Evolutionary conservation across 2,113 vertebrate genomes (phyloP).

Genomic region (Clarias macrocephalus): DNA sequence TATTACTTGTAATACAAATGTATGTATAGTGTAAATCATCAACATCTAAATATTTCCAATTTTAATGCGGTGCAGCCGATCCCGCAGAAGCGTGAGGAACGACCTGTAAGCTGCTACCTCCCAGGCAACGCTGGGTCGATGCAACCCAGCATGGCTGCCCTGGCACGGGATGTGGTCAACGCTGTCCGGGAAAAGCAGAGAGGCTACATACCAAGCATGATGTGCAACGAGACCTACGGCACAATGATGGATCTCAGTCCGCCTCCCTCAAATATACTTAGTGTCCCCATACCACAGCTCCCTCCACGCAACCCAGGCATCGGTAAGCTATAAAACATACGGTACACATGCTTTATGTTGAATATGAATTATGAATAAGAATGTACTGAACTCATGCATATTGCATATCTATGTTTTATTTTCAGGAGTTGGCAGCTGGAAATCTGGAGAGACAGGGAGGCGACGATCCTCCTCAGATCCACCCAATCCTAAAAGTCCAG

Average conservation of each 20-base stretch:
- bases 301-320: constrained; percentile 81
- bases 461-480: constrained; percentile 94
- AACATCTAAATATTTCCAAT: not conserved
- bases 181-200: constrained; percentile 81
- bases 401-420: not conserved
- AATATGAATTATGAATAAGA: not conserved
- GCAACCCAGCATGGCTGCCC: constrained; percentile 72
- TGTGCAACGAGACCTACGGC: constrained; percentile 95
- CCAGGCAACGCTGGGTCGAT: constrained; percentile 66
- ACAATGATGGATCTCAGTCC: constrained; percentile 79
- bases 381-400: not conserved
- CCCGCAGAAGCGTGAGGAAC: constrained; percentile 87
- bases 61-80: constrained; percentile 76
- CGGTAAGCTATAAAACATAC: constrained; percentile 71
- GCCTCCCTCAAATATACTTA: constrained; percentile 53
- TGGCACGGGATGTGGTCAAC: constrained; percentile 81
- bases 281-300: constrained; percentile 72
- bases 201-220: constrained; percentile 76
- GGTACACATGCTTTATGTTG: not conserved
- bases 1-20: too few relatives aligned
- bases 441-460: constrained; percentile 79
- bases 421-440: constrained; percentile 38
- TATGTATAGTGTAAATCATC: not conserved
- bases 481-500: constrained; percentile 78
- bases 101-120: constrained; percentile 90